phyloP scores from a whole-genome alignment of 2,797 vertebrate species.

The Prunella strophiata region DNA sequence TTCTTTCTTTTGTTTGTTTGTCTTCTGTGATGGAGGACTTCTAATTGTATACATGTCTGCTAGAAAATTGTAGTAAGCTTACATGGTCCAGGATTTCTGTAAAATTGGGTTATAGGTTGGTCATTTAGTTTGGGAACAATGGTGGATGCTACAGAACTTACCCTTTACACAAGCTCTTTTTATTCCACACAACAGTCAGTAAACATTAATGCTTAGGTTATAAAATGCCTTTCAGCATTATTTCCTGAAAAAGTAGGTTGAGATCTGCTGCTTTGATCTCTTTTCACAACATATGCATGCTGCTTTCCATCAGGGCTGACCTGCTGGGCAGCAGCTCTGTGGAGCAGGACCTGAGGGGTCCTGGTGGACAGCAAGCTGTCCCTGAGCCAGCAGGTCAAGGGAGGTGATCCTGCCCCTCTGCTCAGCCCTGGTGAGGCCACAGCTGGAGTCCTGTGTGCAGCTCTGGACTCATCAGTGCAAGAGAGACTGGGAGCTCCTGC shows the following conservation, averaged over 20 bases:
- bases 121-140: accelerated
- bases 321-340: neutral
- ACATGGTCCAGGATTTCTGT: neutral
- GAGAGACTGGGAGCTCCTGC: neutral
- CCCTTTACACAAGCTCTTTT: neutral
- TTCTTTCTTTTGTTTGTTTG: neutral
- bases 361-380: neutral
- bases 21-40: neutral
- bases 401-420: neutral
- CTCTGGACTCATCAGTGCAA: neutral
- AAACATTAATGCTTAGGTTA: neutral
- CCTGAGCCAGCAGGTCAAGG: neutral
- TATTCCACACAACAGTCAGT: neutral
- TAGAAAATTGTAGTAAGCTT: neutral
- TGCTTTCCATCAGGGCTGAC: neutral
- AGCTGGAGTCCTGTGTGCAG: neutral
- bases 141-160: neutral
- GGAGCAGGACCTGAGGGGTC: accelerated
- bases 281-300: accelerated
- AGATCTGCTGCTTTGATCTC: neutral
- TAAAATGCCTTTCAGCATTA: neutral
- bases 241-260: neutral
- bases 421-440: neutral
- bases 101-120: neutral
- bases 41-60: neutral